Evolutionary conservation across 2,113 vertebrate species (phyloP).

Genomic region (Apodemus speciosus): DNA sequence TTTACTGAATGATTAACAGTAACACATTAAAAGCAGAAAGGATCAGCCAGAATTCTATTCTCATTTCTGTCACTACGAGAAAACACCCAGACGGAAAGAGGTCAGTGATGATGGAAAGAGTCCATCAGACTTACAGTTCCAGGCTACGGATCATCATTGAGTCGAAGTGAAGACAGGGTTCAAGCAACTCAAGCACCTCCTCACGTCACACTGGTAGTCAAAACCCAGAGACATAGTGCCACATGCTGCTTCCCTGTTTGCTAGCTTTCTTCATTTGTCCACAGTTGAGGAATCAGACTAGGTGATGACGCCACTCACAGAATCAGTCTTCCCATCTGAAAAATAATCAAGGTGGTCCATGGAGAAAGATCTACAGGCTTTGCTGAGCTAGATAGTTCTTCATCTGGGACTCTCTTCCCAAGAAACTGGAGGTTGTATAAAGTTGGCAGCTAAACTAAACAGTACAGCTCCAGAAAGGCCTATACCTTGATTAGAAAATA

Average conservation of each 20-base stretch:
- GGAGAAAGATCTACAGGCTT: too few species aligned
- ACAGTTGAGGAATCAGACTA: not conserved
- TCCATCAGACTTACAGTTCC: not conserved
- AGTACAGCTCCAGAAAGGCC: not conserved
- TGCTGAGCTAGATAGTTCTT: not conserved
- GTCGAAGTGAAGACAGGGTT: too few species aligned
- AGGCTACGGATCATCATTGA: not conserved
- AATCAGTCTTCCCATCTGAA: not conserved
- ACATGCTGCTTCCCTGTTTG: not conserved
- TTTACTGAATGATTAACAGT: constrained; percentile 25
- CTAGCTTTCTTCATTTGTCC: not conserved
- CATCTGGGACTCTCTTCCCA: not conserved
- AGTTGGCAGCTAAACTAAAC: not conserved
- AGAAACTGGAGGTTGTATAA: not conserved
- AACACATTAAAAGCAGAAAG: not conserved
- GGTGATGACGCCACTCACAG: not conserved
- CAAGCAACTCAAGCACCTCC: too few species aligned
- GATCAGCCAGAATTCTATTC: not conserved
- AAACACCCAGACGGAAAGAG: too few species aligned
- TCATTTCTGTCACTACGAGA: not conserved
- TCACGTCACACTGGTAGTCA: not conserved
- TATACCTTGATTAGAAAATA: not conserved
- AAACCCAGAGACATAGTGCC: not conserved
- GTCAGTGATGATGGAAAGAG: not conserved
- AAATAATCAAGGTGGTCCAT: too few species aligned